A percentile compares a stretch with the other conserved stretches of the same genome.
phyloP scores from a whole-genome alignment of 2,113 vertebrate species.

The Nestor notabilis region DNA sequence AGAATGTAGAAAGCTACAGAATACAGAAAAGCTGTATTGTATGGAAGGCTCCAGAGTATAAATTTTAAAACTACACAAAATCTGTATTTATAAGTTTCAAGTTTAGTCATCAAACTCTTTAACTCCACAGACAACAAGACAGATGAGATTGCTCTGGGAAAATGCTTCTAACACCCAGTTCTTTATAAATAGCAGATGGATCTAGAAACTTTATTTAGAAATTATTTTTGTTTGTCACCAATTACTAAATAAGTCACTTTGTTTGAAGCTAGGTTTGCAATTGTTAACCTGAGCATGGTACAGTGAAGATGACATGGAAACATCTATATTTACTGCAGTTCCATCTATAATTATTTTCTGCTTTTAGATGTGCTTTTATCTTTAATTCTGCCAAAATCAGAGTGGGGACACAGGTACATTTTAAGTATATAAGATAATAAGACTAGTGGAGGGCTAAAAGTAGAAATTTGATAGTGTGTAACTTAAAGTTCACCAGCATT shows the following conservation, averaged over 20 bases:
- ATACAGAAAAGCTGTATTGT: neutral
- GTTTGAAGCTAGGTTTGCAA: neutral
- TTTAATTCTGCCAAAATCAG: neutral
- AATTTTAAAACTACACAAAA: slow-evolving; percentile 17
- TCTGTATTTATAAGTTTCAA: slow-evolving; percentile 25
- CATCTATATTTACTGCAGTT: neutral
- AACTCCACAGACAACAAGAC: slow-evolving; percentile 38
- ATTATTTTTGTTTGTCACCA: neutral
- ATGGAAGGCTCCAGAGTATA: neutral
- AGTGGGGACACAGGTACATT: neutral
- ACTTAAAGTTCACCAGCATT: neutral
- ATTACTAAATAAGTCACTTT: neutral
- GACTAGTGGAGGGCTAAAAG: neutral
- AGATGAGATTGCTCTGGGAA: slow-evolving; percentile 30
- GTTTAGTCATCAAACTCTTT: slow-evolving; percentile 33
- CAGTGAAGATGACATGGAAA: neutral
- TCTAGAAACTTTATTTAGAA: neutral
- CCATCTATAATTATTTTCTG: neutral
- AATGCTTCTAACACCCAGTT: neutral
- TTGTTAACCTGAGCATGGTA: neutral
- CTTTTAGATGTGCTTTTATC: neutral
- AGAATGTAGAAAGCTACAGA: neutral
- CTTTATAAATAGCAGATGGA: slow-evolving; percentile 14
- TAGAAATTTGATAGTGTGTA: fast-evolving
- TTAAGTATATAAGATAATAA: neutral